Evolutionary conservation across 1,140 invertebrate species (phyloP), one percentile per base, ranked within the genome.

Genomic region (Drosophila elegans): DNA sequence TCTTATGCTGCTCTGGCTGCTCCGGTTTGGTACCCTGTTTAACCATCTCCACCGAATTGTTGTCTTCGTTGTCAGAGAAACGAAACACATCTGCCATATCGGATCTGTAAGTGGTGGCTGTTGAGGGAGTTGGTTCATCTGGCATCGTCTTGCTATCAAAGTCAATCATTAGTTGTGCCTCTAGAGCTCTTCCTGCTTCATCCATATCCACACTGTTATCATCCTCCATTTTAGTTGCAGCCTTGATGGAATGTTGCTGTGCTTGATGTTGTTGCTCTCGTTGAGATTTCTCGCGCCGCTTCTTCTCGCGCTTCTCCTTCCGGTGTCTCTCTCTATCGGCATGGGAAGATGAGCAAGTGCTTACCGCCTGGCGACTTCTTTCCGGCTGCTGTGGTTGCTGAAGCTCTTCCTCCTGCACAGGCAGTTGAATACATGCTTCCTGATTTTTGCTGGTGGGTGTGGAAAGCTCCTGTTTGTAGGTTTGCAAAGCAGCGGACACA

Each of bases 161-260:
- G 79, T 95, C 95, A 56, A 95, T 95, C 80, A 96, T 94, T 3
- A 97, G 94, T 67, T 96, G 95, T 1, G 96, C 96, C 91, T 97
- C 96, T 46, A 97, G 94, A 42, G 96, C 96, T 74, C 96, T 95
- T 25, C 96, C 96, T 13, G 96, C 95, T 81, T 96, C 96, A 64
- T 95, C 95, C 63, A 96, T 94, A 82, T 97, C 96, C 21, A 96
- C 94, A 80, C 96, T 96, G 76, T 96, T 96, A 54, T 96, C 96
- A 75, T 96, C 96, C 29, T 95, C 95, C 34, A 93, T 92, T 6
- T 91, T 80, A 49, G 68, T 29, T 9, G 48, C 64, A 3, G 92
- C 91, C 2, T 63, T 74, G 36, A 59, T 76, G 80, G 75, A 63
- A 83, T 93, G 75, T 10, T 76, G 66, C 9, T 77, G 84, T 7